These are phyloP conservation scores for Lasioglossum figueresi DNA, from an alignment of 2,888 invertebrate species.

Conservation along the genomic window DNA sequence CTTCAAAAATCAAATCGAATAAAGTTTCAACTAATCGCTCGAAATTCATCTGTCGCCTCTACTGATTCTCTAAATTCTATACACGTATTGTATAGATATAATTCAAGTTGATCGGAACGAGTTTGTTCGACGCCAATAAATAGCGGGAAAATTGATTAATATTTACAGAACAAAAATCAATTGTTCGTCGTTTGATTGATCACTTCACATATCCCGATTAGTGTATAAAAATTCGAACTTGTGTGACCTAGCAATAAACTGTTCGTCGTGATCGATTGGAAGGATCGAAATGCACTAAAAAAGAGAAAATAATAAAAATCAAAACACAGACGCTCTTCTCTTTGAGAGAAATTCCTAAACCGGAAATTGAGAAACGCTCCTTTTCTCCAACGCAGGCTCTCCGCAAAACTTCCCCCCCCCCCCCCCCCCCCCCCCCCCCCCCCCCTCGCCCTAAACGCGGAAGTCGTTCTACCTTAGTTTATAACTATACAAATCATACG, in stretches of 20 bases:
- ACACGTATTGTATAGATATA: too few species aligned
- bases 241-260: background rate
- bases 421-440: background rate
- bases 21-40: background rate
- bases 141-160: background rate
- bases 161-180: background rate
- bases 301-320: background rate
- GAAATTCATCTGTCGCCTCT: background rate
- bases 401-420: slow-evolving; percentile 8
- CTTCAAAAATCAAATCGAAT: slow-evolving; percentile 12
- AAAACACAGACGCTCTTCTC: background rate
- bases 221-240: background rate
- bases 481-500: slow-evolving; percentile 50
- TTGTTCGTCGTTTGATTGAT: background rate
- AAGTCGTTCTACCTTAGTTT: slow-evolving; percentile 38
- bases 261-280: background rate
- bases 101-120: slow-evolving; percentile 18
- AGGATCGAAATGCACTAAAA: background rate
- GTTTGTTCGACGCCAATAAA: slow-evolving; percentile 17
- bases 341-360: background rate
- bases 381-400: slow-evolving; percentile 5
- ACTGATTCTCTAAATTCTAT: background rate
- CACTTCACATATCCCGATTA: background rate
- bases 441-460: slow-evolving; percentile 15
- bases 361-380: slow-evolving; percentile 51